Conservation (phyloP, 2,888 invertebrate genomes). For the Nycteola revayana region DNA sequence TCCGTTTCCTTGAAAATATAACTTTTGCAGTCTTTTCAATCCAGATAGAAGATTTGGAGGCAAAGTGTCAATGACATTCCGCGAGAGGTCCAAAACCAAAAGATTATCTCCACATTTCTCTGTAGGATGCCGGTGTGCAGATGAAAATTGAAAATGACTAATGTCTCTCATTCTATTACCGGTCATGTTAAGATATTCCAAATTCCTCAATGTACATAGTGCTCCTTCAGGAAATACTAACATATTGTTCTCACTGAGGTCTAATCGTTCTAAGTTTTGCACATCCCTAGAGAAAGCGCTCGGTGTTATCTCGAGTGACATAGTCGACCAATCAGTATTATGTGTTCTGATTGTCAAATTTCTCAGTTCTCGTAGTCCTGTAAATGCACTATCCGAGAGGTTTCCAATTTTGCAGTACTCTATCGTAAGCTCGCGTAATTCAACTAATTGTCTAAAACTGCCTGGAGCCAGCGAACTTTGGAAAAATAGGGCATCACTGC, state of each 20-base stretch:
- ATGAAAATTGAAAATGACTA: conserved; percentile 86
- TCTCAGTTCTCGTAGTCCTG: conserved; percentile 88
- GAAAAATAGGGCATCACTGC: conserved; percentile 90
- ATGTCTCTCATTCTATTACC: conserved; percentile 90
- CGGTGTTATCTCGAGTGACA: conserved; percentile 88
- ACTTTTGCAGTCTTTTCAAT: conserved; percentile 85
- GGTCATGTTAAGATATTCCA: conserved; percentile 90
- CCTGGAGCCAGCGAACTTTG: conserved; percentile 90
- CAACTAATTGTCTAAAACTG: conserved; percentile 88
- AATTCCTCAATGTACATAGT: conserved; percentile 87
- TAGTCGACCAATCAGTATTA: conserved; percentile 92
- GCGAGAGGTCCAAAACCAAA: conserved; percentile 87
- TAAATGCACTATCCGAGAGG: conserved; percentile 91
- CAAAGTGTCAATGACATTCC: conserved; percentile 89
- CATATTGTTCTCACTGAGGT: conserved; percentile 91
- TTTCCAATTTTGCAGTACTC: conserved; percentile 93
- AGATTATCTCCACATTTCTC: conserved; percentile 87
- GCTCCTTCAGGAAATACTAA: conserved; percentile 89
- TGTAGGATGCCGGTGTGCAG: conserved; percentile 78
- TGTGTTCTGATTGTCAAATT: conserved; percentile 91
- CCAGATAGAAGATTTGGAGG: conserved; percentile 88
- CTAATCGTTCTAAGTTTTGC: conserved; percentile 86
- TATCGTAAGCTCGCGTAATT: conserved; percentile 89
- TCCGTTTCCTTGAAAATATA: conserved; percentile 90
- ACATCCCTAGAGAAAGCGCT: conserved; percentile 89